A percentile compares a stretch with the other conserved stretches of the same genome.
These are phyloP conservation scores for Pyrrhosoma nymphula DNA, from an alignment of 2,888 invertebrate genomes.

Conservation along the genomic window DNA sequence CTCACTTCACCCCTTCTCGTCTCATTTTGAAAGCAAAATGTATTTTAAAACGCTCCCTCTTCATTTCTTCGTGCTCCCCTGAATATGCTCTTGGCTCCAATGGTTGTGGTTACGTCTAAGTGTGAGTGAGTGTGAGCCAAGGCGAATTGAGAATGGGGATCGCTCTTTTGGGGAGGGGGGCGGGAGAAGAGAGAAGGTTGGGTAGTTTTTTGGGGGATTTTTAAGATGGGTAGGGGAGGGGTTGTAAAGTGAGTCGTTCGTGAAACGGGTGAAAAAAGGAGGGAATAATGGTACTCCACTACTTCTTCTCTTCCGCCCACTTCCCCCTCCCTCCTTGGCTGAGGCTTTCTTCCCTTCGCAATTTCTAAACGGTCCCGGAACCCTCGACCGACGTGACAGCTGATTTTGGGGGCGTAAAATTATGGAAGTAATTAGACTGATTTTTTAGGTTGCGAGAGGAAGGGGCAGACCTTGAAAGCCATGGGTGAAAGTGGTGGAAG, in stretches of 20 bases:
- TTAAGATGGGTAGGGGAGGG: too few species aligned
- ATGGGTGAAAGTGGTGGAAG: too few species aligned
- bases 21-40: neutral
- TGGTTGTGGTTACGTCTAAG: neutral
- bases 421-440: too few species aligned
- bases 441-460: too few species aligned
- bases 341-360: neutral
- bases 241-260: neutral
- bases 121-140: neutral
- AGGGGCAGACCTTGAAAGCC: too few species aligned
- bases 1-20: neutral
- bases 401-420: neutral
- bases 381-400: slow-evolving; percentile 26
- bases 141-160: neutral
- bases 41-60: neutral
- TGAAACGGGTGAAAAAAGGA: neutral
- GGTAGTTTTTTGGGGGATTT: neutral
- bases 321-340: too few species aligned
- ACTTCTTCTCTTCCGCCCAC: neutral
- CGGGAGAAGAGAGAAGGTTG: neutral
- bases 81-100: neutral
- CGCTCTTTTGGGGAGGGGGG: neutral
- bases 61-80: neutral
- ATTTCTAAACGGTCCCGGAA: neutral
- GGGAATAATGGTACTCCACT: neutral